Conservation (phyloP, 30 jellyfish, hydroid and myxozoan genomes). For the Chrysaora quinquecirrha region DNA sequence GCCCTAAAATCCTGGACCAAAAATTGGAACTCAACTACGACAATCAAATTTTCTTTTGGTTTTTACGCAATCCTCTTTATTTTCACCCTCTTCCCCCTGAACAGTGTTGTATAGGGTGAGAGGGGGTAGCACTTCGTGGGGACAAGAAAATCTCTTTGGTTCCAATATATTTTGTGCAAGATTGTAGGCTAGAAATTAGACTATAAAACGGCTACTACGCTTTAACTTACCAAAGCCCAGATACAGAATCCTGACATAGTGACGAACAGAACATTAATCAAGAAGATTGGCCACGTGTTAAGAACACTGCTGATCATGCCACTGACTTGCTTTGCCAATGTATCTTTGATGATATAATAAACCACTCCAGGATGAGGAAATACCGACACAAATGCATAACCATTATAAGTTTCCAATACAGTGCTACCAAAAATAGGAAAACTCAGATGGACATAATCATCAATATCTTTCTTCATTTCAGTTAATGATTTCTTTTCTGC, state of each 20-base stretch:
- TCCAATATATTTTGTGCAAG: no score
- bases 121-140: no score
- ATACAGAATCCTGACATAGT: constrained; percentile 54
- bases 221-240: constrained; percentile 70
- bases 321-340: background rate
- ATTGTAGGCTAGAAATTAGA: no score
- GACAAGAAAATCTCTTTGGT: no score
- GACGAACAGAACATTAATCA: constrained; percentile 45
- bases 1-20: no score
- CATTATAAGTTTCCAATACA: constrained; percentile 36
- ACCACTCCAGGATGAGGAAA: constrained; percentile 71
- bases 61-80: no score
- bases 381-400: constrained; percentile 63
- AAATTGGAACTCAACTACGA: no score
- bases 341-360: constrained; percentile 50
- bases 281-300: constrained; percentile 61
- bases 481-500: constrained; percentile 51
- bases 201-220: no score
- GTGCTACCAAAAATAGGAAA: constrained; percentile 72
- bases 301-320: constrained; percentile 20
- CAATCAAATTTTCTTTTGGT: no score
- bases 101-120: no score
- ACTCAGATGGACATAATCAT: constrained; percentile 37
- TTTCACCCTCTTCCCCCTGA: no score
- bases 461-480: constrained; percentile 59